phyloP scores from a whole-genome alignment of 2,113 vertebrate species.

The Sceloporus tristichus region DNA sequence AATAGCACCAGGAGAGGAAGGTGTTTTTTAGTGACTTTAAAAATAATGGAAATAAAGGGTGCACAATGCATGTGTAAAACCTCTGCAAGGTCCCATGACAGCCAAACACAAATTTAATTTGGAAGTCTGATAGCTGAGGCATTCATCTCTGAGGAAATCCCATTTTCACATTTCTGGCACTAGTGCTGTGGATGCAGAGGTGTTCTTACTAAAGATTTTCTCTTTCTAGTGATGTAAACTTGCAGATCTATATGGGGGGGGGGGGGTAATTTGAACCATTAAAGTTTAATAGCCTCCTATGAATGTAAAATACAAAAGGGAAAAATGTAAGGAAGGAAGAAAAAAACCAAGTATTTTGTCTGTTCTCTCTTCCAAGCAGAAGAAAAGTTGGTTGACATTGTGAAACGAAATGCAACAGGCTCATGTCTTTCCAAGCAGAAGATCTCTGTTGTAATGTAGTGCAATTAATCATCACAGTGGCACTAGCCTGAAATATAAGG shows the following conservation, averaged over 20 bases:
- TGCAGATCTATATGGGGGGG: not conserved
- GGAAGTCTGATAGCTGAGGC: too few species aligned
- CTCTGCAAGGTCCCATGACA: too few species aligned
- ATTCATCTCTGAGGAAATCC: too few species aligned
- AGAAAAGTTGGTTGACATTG: not conserved
- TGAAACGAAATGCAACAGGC: not conserved
- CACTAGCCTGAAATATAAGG: not conserved
- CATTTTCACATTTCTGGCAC: not conserved
- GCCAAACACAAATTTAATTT: too few species aligned
- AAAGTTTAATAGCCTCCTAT: not conserved
- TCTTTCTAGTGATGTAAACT: not conserved
- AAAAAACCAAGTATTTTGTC: not conserved
- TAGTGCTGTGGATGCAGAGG: too few species aligned
- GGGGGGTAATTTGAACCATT: not conserved
- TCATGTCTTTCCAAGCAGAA: not conserved
- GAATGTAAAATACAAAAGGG: not conserved
- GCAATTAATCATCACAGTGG: conserved; percentile 14
- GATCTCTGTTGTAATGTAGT: not conserved
- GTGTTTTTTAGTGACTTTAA: too few species aligned
- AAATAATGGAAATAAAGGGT: too few species aligned
- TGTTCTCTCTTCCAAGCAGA: not conserved
- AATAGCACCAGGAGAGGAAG: too few species aligned
- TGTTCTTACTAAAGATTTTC: not conserved
- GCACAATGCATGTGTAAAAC: too few species aligned
- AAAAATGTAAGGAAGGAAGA: not conserved